A percentile compares a stretch with the other conserved stretches of the same genome.
phyloP scores from a whole-genome alignment of 2,888 invertebrate genomes.

The Cheilosia scutellata region DNA sequence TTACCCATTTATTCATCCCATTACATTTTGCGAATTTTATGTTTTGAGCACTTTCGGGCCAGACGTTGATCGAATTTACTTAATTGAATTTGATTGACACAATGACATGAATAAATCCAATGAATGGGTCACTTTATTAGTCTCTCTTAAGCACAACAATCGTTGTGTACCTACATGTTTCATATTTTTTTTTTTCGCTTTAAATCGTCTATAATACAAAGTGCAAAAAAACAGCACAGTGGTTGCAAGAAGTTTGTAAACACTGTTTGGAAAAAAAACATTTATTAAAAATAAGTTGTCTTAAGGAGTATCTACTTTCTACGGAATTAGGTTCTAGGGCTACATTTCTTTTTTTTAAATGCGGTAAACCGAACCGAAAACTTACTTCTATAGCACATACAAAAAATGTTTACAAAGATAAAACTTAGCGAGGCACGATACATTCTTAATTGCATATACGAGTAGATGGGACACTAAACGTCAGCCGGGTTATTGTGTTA shows the following conservation, averaged over 20 bases:
- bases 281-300: neutral
- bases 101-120: conserved; percentile 59
- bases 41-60: conserved; percentile 12
- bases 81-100: conserved; percentile 74
- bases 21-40: neutral
- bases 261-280: neutral
- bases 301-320: too few relatives aligned
- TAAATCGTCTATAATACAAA: conserved; percentile 23
- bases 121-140: conserved; percentile 60
- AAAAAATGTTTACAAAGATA: too few relatives aligned
- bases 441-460: too few relatives aligned
- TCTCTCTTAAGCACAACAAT: conserved; percentile 19
- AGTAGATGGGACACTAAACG: too few relatives aligned
- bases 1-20: conserved; percentile 16
- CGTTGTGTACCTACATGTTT: conserved; percentile 20
- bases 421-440: too few relatives aligned
- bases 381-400: too few relatives aligned
- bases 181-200: conserved; percentile 9
- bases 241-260: neutral
- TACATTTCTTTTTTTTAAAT: too few relatives aligned
- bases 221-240: conserved; percentile 32
- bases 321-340: too few relatives aligned
- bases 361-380: too few relatives aligned
- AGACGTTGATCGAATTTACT: conserved; percentile 63
- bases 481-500: too few relatives aligned